Percentiles rank a stretch among this genome's conserved stretches.
phyloP scores from a whole-genome alignment of 1,140 invertebrate species.

The Lepidotrigona ventralis region DNA sequence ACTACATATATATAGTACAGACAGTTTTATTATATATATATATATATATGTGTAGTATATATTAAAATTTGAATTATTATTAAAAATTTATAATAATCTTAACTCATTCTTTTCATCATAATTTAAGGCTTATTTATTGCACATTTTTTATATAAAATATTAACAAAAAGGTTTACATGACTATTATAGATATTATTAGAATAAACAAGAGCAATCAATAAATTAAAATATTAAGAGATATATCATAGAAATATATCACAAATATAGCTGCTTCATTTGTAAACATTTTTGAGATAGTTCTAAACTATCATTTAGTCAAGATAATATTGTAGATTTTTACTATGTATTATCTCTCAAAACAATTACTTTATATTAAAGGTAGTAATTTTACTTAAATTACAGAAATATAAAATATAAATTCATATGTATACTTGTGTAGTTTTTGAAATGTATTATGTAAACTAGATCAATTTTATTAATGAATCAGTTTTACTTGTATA shows the following conservation, averaged over 20 bases:
- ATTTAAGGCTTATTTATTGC: constrained; percentile 36
- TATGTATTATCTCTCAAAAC: not conserved
- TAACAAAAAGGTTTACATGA: constrained; percentile 6
- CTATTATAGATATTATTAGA: not conserved
- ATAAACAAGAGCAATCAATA: constrained; percentile 23
- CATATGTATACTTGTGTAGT: not conserved
- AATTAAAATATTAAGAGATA: constrained; percentile 12
- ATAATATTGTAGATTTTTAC: constrained; percentile 1
- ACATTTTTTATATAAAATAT: constrained; percentile 39
- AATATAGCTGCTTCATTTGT: constrained; percentile 18
- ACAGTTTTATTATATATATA: no score
- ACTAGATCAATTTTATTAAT: not conserved
- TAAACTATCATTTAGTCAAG: not conserved
- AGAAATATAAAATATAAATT: not conserved
- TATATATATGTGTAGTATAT: not conserved
- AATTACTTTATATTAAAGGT: not conserved
- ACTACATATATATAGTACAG: no score
- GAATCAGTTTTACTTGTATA: not conserved
- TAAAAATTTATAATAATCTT: not conserved
- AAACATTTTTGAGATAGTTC: not conserved
- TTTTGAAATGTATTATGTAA: not conserved
- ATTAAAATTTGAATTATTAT: not conserved
- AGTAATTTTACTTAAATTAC: constrained; percentile 6
- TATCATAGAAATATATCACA: constrained; percentile 20
- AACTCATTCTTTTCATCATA: not conserved